phyloP scores from a whole-genome alignment of 2,797 vertebrate species.

The Synaphobranchus kaupii region DNA sequence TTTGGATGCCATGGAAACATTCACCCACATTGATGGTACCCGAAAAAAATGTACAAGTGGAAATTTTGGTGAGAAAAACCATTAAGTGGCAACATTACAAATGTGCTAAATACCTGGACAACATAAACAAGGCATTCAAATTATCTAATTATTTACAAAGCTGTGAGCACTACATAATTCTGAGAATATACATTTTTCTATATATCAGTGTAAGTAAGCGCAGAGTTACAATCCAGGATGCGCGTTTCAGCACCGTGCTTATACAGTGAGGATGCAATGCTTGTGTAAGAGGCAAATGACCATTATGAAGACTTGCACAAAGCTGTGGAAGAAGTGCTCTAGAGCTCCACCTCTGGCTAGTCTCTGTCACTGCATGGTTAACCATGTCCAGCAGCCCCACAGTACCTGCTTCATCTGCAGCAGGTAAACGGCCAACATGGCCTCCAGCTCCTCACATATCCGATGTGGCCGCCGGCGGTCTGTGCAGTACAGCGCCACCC shows the following conservation, averaged over 20 bases:
- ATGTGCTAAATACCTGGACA: slow-evolving; percentile 58
- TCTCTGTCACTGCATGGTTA: slow-evolving; percentile 78
- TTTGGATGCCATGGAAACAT: slow-evolving; percentile 64
- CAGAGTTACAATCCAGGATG: slow-evolving; percentile 3
- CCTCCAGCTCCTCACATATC: slow-evolving; percentile 82
- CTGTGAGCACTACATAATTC: slow-evolving; percentile 66
- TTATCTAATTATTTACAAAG: slow-evolving; percentile 57
- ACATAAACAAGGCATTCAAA: slow-evolving; percentile 44
- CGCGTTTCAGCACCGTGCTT: neutral
- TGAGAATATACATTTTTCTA: slow-evolving; percentile 54
- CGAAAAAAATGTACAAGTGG: slow-evolving; percentile 34
- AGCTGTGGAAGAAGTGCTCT: neutral
- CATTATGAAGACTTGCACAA: neutral
- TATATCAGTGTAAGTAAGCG: slow-evolving; percentile 41
- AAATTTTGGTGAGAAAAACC: slow-evolving; percentile 47
- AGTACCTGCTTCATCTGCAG: slow-evolving; percentile 79
- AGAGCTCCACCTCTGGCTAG: slow-evolving; percentile 49
- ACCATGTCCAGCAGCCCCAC: slow-evolving; percentile 84
- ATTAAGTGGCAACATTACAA: slow-evolving; percentile 50
- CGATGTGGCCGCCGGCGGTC: slow-evolving; percentile 68
- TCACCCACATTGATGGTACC: slow-evolving; percentile 45
- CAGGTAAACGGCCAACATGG: slow-evolving; percentile 74
- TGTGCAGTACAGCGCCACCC: slow-evolving; percentile 80
- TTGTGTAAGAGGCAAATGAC: neutral
- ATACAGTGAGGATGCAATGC: slow-evolving; percentile 12